Evolutionary conservation across 1,140 invertebrate species (phyloP).

Genomic region (Lepidurus apus): DNA sequence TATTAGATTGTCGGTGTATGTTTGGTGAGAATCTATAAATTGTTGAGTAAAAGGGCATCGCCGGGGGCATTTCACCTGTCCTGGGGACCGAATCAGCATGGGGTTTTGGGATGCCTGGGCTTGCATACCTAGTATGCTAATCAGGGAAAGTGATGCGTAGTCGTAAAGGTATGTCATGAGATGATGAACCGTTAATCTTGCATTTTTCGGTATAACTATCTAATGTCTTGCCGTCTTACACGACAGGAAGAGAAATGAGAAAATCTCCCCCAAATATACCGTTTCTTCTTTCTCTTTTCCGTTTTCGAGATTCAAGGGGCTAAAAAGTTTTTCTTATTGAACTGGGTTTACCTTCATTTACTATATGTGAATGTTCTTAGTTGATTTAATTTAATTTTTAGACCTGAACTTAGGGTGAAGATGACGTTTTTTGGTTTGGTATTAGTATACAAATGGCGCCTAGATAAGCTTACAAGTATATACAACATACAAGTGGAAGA

Average conservation of each 20-base stretch:
- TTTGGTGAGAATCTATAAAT: not conserved
- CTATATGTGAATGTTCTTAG: too few relatives aligned
- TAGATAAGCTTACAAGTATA: constrained; percentile 19
- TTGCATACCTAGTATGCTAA: constrained; percentile 4
- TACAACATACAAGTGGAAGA: too few relatives aligned
- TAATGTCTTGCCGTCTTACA: too few relatives aligned
- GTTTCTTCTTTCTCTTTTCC: too few relatives aligned
- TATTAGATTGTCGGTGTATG: not conserved
- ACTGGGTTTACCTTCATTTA: too few relatives aligned
- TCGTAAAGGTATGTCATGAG: not conserved
- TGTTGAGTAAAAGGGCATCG: not conserved
- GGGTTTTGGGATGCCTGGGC: constrained; percentile 11
- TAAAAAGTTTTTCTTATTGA: too few relatives aligned
- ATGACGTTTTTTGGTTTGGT: not conserved
- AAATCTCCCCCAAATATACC: too few relatives aligned
- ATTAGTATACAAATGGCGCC: not conserved
- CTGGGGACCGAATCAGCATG: not conserved
- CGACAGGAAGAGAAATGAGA: too few relatives aligned
- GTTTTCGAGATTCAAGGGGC: too few relatives aligned
- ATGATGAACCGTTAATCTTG: not conserved
- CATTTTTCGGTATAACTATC: too few relatives aligned
- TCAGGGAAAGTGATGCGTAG: constrained; percentile 1
- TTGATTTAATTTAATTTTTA: too few relatives aligned
- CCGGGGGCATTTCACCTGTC: not conserved
- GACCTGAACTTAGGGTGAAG: too few relatives aligned